Percentiles rank a stretch among this genome's conserved stretches.
These are phyloP conservation scores for Chromobotia macracanthus DNA, from an alignment of 2,797 vertebrate genomes.

Conservation along the genomic window DNA sequence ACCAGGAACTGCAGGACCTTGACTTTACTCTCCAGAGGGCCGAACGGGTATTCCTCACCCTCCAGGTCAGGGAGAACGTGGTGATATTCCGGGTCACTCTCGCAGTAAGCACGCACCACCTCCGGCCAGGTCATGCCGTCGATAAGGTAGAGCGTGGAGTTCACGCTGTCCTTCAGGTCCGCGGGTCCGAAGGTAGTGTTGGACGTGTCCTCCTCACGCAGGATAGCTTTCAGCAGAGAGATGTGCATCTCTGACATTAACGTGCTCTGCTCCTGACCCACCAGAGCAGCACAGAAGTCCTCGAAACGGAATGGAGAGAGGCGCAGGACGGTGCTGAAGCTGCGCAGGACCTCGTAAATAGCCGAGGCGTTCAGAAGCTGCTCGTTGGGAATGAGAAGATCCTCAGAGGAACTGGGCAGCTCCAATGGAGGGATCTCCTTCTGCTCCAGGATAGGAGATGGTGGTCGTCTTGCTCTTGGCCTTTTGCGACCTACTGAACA, in stretches of 20 bases:
- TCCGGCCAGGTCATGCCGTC: constrained; percentile 99
- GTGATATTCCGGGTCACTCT: constrained; percentile 93
- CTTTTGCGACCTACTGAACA: constrained; percentile 83
- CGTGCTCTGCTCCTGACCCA: constrained; percentile 95
- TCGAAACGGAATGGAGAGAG: constrained; percentile 97
- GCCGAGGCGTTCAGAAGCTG: constrained; percentile 92
- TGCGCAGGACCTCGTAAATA: constrained; percentile 94
- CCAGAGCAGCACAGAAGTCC: constrained; percentile 96
- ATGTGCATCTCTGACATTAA: constrained; percentile 96
- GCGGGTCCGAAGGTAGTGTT: constrained; percentile 98
- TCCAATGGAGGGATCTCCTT: constrained; percentile 91
- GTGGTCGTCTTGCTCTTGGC: constrained; percentile 84
- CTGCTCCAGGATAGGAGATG: constrained; percentile 91
- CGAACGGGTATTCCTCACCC: constrained; percentile 92
- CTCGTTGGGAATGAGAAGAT: constrained; percentile 90
- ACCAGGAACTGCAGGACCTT: constrained; percentile 96
- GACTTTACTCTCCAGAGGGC: constrained; percentile 91
- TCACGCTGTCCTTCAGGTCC: constrained; percentile 96
- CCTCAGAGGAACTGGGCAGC: constrained; percentile 92
- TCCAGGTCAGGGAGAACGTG: constrained; percentile 91
- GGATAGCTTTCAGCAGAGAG: constrained; percentile 91
- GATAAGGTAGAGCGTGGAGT: constrained; percentile 97
- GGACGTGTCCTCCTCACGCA: constrained; percentile 96
- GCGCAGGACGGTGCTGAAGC: constrained; percentile 94
- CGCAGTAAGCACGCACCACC: constrained; percentile 96